Evolutionary conservation across 2,797 vertebrate species (phyloP).

Genomic region (Chaenodraco wilsoni): DNA sequence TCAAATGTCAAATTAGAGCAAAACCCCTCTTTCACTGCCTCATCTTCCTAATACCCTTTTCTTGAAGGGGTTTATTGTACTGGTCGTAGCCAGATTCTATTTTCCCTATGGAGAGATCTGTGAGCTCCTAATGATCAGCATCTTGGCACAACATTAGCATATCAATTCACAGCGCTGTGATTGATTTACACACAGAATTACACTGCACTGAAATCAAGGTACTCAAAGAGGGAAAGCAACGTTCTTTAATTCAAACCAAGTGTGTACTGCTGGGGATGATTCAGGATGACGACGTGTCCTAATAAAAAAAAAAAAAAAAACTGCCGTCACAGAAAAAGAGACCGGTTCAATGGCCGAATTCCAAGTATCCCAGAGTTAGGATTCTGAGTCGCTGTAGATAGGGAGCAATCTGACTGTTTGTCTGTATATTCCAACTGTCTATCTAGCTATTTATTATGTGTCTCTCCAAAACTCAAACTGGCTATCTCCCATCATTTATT

Average conservation of each 20-base stretch:
- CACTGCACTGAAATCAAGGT: neutral
- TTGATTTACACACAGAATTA: constrained; percentile 9
- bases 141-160: constrained; percentile 28
- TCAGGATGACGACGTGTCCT: neutral
- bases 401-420: neutral
- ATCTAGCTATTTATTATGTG: neutral
- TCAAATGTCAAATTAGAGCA: constrained; percentile 4
- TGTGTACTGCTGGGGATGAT: neutral
- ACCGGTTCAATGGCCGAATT: neutral
- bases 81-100: neutral
- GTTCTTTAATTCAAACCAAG: neutral
- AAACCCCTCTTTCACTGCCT: constrained; percentile 9
- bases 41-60: constrained; percentile 7
- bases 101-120: constrained; percentile 28
- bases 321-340: neutral
- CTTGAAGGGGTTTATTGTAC: neutral
- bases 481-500: neutral
- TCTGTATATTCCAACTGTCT: neutral
- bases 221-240: neutral
- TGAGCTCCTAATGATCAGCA: constrained; percentile 27
- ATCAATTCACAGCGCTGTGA: constrained; percentile 11
- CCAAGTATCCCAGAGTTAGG: neutral
- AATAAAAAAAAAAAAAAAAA: neutral
- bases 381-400: constrained; percentile 1
- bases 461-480: constrained; percentile 3